Percentiles rank a stretch among this genome's conserved stretches.
Evolutionary conservation across 2,888 invertebrate species (phyloP).

Genomic region (Ophion ventricosus): DNA sequence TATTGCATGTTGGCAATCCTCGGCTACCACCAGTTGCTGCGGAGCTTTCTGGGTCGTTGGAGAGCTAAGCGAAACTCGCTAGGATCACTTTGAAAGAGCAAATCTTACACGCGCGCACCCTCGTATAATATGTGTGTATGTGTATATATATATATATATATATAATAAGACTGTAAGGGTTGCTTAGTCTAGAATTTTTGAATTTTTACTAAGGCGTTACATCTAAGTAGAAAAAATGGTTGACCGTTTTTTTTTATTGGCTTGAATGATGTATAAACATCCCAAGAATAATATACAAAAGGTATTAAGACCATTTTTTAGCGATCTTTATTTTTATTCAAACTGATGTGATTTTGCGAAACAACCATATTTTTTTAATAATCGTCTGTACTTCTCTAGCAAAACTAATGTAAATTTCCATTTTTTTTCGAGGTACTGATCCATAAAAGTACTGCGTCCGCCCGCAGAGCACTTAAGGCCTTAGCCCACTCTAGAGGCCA

Average conservation of each 20-base stretch:
- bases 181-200: neutral
- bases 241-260: too few species aligned
- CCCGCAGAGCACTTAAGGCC: too few species aligned
- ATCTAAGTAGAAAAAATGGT: too few species aligned
- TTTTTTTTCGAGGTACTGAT: too few species aligned
- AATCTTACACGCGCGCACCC: conserved; percentile 4
- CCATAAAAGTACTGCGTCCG: too few species aligned
- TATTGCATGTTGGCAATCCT: conserved; percentile 55
- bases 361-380: too few species aligned
- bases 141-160: neutral
- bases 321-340: too few species aligned
- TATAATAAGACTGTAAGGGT: neutral
- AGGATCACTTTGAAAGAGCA: conserved; percentile 45
- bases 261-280: neutral
- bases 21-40: conserved; percentile 67
- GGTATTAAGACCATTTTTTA: too few species aligned
- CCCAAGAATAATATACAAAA: neutral
- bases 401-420: too few species aligned
- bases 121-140: neutral
- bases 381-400: too few species aligned
- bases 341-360: too few species aligned
- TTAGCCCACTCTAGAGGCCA: too few species aligned
- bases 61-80: conserved; percentile 51
- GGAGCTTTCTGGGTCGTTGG: conserved; percentile 62
- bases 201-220: neutral